phyloP scores from a whole-genome alignment of 2,797 vertebrate species.

The Sebastes melanostomus region DNA sequence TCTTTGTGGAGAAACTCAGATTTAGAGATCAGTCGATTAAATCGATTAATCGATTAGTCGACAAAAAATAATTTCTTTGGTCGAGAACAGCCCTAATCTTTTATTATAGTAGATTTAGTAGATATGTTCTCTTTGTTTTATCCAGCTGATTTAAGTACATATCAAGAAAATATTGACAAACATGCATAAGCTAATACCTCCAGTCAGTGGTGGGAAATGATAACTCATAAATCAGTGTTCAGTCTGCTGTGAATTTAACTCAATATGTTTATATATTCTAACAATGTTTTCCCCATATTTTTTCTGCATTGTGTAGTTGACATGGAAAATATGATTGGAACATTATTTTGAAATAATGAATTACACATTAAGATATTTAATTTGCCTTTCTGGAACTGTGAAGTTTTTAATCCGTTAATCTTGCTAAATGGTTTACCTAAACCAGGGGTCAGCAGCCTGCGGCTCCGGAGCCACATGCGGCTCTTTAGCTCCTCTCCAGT shows the following conservation, averaged over 20 bases:
- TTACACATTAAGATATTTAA: neutral
- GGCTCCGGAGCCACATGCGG: too few relatives aligned
- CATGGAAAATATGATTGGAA: neutral
- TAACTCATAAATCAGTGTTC: neutral
- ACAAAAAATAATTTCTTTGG: too few relatives aligned
- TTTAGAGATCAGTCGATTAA: too few relatives aligned
- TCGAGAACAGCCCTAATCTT: neutral
- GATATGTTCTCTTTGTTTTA: neutral
- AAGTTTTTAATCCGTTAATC: neutral
- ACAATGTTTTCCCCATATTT: neutral
- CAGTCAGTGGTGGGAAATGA: fast-evolving
- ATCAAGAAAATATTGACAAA: neutral
- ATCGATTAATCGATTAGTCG: too few relatives aligned
- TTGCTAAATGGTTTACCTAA: neutral
- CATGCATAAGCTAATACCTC: neutral
- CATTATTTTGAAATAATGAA: neutral
- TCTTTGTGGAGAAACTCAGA: too few relatives aligned
- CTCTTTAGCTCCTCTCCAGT: too few relatives aligned
- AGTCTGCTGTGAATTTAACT: neutral
- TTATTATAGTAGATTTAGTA: neutral
- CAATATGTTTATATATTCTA: neutral
- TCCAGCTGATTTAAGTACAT: neutral
- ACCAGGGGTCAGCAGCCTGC: too few relatives aligned
- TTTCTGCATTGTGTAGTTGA: neutral
- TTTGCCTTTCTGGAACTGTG: neutral